Base-by-base conservation (phyloP, 2,888 invertebrate genomes). In the Cactoblastis cactorum region DNA sequence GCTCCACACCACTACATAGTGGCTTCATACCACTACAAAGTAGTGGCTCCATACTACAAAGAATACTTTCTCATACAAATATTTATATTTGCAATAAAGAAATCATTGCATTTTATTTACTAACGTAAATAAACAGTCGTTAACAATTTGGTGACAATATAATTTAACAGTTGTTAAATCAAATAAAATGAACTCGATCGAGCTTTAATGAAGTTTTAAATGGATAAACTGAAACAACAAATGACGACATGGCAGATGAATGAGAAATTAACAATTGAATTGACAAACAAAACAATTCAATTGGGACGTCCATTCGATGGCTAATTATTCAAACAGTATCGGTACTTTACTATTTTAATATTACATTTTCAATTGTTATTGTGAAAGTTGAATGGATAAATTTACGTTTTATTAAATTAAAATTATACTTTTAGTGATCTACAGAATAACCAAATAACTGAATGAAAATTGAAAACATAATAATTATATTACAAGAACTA, bases 261-360 rank as follows among this genome's bases (percentile, higher is more conserved):
- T 72, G 74, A 78, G 66, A 74, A 75, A 79, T 79, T 76, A 77
- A 77, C 71, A 76, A 77, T 72, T 74, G 68, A 71, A 80, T 75
- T 72, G 69, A 73, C 74, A 80, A 79, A 74, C 69, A 76, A 71
- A 71, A 71, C 72, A 74, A 79, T 77, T 74, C 72, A 66, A 71
- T 76, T 71, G 62, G 63, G 51, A 51, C 57, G 65, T 59, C 56
- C 69, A 65, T 69, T 62, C 75, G 68, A 71, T 67, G 65, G 71
- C 74, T 79, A 77, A 81, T 80, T 80, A 76, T 75, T 74, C 69
- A 75, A 78, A 75, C 71, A 71, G 63, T n/a, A n/a, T 57, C 62
- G 57, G 64, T 76, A 75, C 73, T 74, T 74, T 56, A 64, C 65
- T 69, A 63, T 69, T 74, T 69, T 71, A 76, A 77, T 76, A 79